phyloP scores from a whole-genome alignment of 2,797 vertebrate genomes.

The Oreonectes daqikongensis region DNA sequence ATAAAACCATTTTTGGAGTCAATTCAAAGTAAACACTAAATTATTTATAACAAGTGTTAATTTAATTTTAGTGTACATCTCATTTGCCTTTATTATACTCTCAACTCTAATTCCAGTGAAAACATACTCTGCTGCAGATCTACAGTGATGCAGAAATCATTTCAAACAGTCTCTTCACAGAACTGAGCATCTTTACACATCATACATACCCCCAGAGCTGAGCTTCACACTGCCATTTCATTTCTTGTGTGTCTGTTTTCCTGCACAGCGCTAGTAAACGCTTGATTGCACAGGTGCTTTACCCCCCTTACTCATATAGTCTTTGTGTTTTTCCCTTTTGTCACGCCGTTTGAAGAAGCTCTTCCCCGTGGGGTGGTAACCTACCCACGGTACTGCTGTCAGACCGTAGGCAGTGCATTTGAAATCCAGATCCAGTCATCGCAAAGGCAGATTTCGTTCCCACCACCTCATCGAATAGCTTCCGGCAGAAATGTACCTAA shows the following conservation, averaged over 20 bases:
- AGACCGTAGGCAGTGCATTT: slow-evolving; percentile 23
- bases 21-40: not conserved
- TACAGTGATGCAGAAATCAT: no score
- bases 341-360: not conserved
- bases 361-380: slow-evolving; percentile 16
- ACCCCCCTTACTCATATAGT: not conserved
- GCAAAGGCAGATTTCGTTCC: not conserved
- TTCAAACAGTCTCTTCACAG: not conserved
- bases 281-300: not conserved
- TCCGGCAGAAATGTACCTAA: not conserved
- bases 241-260: slow-evolving; percentile 2
- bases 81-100: not conserved
- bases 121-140: no score
- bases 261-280: not conserved
- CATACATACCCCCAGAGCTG: not conserved
- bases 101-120: not conserved
- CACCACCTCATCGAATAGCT: not conserved
- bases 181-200: not conserved
- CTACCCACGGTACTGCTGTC: slow-evolving; percentile 13
- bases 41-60: not conserved
- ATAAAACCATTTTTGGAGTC: not conserved
- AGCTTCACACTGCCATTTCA: not conserved
- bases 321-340: slow-evolving; percentile 3
- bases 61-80: slow-evolving; percentile 1
- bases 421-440: slow-evolving; percentile 6